These are phyloP conservation scores for Drosophila ironensis DNA, from an alignment of 1,140 invertebrate species.

Conservation along the genomic window DNA sequence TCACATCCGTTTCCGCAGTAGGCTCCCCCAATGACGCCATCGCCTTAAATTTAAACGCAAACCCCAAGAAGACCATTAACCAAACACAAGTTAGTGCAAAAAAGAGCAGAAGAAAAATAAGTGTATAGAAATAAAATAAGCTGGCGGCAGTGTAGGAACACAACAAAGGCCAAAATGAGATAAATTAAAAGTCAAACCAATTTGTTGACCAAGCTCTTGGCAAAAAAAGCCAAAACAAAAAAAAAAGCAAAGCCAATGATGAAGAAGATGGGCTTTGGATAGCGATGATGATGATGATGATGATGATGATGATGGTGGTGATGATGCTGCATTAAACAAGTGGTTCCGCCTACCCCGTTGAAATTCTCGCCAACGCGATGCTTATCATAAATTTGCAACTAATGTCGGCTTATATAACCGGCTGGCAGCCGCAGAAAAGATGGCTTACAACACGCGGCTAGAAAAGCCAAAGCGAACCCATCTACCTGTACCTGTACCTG, in stretches of 20 bases:
- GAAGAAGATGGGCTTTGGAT: slow-evolving; percentile 2
- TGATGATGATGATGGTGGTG: background rate
- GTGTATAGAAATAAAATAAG: background rate
- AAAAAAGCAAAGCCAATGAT: background rate
- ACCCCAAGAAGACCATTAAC: slow-evolving; percentile 1
- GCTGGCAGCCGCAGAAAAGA: slow-evolving; percentile 8
- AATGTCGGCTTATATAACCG: slow-evolving; percentile 61
- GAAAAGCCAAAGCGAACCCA: slow-evolving; percentile 6
- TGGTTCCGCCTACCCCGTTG: slow-evolving; percentile 41
- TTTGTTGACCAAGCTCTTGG: slow-evolving; percentile 38
- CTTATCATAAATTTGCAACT: slow-evolving; percentile 63
- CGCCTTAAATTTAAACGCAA: background rate
- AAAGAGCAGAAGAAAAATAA: background rate
- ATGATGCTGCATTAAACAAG: slow-evolving; percentile 41
- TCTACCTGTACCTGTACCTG: background rate
- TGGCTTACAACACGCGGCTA: slow-evolving; percentile 9
- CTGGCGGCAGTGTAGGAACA: background rate
- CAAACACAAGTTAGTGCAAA: slow-evolving; percentile 1
- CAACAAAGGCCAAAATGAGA: slow-evolving; percentile 24
- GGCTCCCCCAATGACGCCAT: slow-evolving; percentile 32
- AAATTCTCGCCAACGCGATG: slow-evolving; percentile 40
- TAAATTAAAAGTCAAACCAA: slow-evolving; percentile 34
- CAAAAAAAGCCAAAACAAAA: no score
- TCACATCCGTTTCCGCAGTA: slow-evolving; percentile 2
- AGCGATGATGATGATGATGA: background rate